phyloP scores from a whole-genome alignment of 2,888 invertebrate genomes.

The Nemurella pictetii region DNA sequence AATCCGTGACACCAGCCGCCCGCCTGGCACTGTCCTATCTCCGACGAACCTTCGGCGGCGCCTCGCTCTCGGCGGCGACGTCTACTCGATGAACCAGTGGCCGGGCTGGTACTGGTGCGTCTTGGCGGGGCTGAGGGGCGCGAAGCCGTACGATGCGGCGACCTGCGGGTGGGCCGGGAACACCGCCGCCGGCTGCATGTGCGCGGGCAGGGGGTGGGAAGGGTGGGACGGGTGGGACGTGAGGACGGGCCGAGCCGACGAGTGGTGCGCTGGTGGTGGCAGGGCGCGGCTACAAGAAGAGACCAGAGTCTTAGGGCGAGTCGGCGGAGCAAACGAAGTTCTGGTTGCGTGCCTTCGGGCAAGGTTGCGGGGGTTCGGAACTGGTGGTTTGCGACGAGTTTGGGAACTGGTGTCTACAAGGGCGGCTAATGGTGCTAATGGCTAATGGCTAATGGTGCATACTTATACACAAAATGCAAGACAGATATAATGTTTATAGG shows the following conservation, averaged over 20 bases:
- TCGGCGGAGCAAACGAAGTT: not conserved
- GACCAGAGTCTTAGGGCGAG: too few relatives aligned
- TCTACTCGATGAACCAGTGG: conserved; percentile 78
- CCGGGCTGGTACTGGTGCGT: conserved; percentile 68
- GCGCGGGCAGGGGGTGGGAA: conserved; percentile 75
- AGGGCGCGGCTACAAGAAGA: conserved; percentile 61
- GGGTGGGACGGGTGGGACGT: conserved; percentile 63
- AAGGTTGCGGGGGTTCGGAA: too few relatives aligned
- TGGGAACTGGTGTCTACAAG: too few relatives aligned
- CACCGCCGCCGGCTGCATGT: conserved; percentile 65
- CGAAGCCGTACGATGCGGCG: conserved; percentile 64
- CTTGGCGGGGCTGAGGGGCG: conserved; percentile 71
- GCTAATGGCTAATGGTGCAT: too few relatives aligned
- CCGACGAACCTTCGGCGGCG: not conserved
- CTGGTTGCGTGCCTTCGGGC: too few relatives aligned
- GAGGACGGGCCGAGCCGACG: conserved; percentile 68
- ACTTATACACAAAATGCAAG: too few relatives aligned
- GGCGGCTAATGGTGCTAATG: too few relatives aligned
- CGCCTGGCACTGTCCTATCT: too few relatives aligned
- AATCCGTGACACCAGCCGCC: too few relatives aligned
- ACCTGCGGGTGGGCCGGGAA: conserved; percentile 69
- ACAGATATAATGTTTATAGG: too few relatives aligned
- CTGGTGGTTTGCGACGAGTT: too few relatives aligned
- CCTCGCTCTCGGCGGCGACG: not conserved
- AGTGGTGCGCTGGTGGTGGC: conserved; percentile 84